phyloP scores from a whole-genome alignment of 2,113 vertebrate genomes.

The Aspiorhynchus laticeps region DNA sequence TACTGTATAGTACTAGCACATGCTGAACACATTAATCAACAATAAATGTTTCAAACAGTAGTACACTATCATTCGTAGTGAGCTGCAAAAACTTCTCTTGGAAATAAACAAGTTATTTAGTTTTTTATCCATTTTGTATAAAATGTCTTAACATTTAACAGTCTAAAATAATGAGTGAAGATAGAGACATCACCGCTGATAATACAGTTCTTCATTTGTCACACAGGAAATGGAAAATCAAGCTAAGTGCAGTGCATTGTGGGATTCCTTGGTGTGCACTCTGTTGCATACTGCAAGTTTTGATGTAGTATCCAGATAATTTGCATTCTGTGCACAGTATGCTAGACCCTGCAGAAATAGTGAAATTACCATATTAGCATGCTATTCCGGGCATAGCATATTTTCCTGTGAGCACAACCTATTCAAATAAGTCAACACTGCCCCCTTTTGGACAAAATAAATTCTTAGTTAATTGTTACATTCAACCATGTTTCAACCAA shows the following conservation, averaged over 20 bases:
- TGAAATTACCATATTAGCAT: conserved; percentile 7
- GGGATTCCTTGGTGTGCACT: neutral
- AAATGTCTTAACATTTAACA: neutral
- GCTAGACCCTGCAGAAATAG: neutral
- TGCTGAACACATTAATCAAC: neutral
- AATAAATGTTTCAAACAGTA: neutral
- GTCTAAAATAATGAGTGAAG: neutral
- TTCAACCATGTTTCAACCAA: neutral
- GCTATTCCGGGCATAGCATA: neutral
- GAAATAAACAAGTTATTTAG: neutral
- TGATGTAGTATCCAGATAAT: neutral
- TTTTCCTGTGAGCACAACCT: neutral
- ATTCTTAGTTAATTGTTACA: neutral
- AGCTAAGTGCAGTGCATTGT: neutral
- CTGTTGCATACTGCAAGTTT: neutral
- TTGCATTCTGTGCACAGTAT: neutral
- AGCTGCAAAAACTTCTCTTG: neutral
- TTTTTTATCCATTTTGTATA: neutral
- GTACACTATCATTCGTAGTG: neutral
- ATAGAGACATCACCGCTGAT: neutral
- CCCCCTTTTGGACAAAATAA: conserved; percentile 36
- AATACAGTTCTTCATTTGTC: neutral
- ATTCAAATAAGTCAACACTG: conserved; percentile 19
- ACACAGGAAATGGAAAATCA: neutral
- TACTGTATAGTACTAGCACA: neutral